Conservation (phyloP, 2,113 vertebrate genomes). For the Oenanthe melanoleuca region DNA sequence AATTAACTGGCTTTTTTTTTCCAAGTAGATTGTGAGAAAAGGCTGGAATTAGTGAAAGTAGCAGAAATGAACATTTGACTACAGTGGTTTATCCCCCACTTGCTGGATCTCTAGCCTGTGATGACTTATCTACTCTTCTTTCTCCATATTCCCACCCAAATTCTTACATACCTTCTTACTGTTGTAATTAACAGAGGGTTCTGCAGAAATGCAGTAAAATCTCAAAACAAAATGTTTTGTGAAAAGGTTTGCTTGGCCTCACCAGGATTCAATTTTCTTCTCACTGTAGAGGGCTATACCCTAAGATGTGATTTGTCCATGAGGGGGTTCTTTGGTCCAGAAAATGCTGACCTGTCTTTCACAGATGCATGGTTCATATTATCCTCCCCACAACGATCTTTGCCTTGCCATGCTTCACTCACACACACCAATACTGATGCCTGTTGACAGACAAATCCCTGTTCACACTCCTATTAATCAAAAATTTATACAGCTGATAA, state of each 20-base stretch:
- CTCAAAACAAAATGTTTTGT: conserved; percentile 15
- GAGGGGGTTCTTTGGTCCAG: neutral
- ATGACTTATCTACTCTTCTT: conserved; percentile 26
- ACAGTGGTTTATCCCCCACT: neutral
- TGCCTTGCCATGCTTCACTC: conserved; percentile 36
- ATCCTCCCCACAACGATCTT: neutral
- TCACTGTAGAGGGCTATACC: neutral
- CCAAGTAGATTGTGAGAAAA: conserved; percentile 40
- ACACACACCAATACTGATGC: conserved; percentile 49
- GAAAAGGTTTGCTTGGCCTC: neutral
- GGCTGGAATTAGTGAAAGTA: conserved; percentile 31
- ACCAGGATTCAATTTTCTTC: neutral
- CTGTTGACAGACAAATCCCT: conserved; percentile 70
- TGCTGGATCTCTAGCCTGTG: conserved; percentile 17
- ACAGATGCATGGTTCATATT: conserved; percentile 3
- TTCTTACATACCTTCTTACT: conserved; percentile 44
- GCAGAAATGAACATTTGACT: conserved; percentile 2
- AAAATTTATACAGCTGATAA: conserved; percentile 71
- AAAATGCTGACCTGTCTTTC: conserved; percentile 60
- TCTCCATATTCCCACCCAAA: conserved; percentile 13
- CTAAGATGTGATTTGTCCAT: neutral
- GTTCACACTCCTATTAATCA: conserved; percentile 68
- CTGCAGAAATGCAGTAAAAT: conserved; percentile 24
- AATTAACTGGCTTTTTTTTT: neutral
- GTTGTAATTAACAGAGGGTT: conserved; percentile 39